A percentile compares a stretch with the other conserved stretches of the same genome.
Conservation (phyloP, 2,888 invertebrate genomes). For the Polylopha cassiicola region DNA sequence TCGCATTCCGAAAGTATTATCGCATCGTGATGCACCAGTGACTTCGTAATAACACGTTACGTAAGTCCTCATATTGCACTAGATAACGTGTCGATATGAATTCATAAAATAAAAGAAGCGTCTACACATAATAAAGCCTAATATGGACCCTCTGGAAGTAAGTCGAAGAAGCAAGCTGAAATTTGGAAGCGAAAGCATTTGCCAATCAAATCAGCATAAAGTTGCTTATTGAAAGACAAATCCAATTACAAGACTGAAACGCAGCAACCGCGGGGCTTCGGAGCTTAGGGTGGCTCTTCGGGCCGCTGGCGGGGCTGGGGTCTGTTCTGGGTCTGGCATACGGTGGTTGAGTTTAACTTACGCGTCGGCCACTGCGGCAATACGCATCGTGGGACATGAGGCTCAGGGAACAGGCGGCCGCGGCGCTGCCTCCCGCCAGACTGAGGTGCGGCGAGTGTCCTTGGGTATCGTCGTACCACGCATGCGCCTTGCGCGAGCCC, state of each 20-base stretch:
- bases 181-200: constrained; percentile 70
- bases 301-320: constrained; percentile 47
- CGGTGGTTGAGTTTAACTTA: constrained; percentile 51
- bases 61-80: constrained; percentile 50
- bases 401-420: constrained; percentile 52
- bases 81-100: constrained; percentile 39
- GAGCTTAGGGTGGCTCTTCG: constrained; percentile 64
- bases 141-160: too few species aligned
- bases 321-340: constrained; percentile 58
- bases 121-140: constrained; percentile 61
- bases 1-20: constrained; percentile 45
- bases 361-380: constrained; percentile 61
- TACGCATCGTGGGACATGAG: constrained; percentile 52
- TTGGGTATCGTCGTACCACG: constrained; percentile 50
- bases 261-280: constrained; percentile 71
- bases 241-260: constrained; percentile 75
- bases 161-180: constrained; percentile 63
- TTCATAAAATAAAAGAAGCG: constrained; percentile 57
- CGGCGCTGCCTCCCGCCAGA: constrained; percentile 64
- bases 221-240: constrained; percentile 71
- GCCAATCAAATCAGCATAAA: constrained; percentile 68
- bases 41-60: constrained; percentile 54
- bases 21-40: constrained; percentile 57
- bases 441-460: constrained; percentile 70
- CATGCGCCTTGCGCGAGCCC: constrained; percentile 59